phyloP scores from a whole-genome alignment of 2,797 vertebrate genomes.

The Chromis chromis region DNA sequence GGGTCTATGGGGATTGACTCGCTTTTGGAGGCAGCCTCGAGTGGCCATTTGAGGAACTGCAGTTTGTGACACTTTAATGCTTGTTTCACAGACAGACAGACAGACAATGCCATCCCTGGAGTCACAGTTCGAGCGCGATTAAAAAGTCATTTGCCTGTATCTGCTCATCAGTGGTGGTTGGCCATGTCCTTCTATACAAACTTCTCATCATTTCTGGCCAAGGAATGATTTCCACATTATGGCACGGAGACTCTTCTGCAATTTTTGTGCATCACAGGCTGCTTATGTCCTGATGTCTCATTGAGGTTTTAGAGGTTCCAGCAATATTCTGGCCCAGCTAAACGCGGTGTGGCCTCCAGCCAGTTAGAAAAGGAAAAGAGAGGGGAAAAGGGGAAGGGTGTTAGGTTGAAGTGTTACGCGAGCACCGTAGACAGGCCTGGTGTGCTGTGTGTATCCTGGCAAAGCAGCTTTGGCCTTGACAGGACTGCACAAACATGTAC shows the following conservation, averaged over 20 bases:
- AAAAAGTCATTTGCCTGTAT: neutral
- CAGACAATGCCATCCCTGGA: neutral
- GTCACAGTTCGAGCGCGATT: neutral
- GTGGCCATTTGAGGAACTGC: too few relatives aligned
- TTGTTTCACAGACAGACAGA: too few relatives aligned
- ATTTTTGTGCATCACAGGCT: slow-evolving; percentile 63
- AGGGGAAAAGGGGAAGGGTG: slow-evolving; percentile 29
- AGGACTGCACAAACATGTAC: slow-evolving; percentile 55
- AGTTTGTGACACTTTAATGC: too few relatives aligned
- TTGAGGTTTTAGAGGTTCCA: slow-evolving; percentile 66
- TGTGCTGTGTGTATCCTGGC: slow-evolving; percentile 66
- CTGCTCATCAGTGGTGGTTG: neutral
- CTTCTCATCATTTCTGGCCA: slow-evolving; percentile 15
- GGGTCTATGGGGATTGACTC: too few relatives aligned
- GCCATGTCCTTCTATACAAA: slow-evolving; percentile 1
- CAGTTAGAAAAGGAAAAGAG: slow-evolving; percentile 41
- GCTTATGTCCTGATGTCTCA: slow-evolving; percentile 46
- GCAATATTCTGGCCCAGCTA: slow-evolving; percentile 56
- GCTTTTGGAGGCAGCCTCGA: too few relatives aligned
- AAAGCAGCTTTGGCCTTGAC: slow-evolving; percentile 56
- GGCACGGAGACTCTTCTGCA: slow-evolving; percentile 36
- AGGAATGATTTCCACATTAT: slow-evolving; percentile 39
- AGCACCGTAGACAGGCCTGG: slow-evolving; percentile 51
- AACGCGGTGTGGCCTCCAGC: slow-evolving; percentile 64
- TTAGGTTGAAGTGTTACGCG: slow-evolving; percentile 23